Evolutionary conservation across 1,140 invertebrate genomes (phyloP).

Genomic region (Penaeus chinensis): DNA sequence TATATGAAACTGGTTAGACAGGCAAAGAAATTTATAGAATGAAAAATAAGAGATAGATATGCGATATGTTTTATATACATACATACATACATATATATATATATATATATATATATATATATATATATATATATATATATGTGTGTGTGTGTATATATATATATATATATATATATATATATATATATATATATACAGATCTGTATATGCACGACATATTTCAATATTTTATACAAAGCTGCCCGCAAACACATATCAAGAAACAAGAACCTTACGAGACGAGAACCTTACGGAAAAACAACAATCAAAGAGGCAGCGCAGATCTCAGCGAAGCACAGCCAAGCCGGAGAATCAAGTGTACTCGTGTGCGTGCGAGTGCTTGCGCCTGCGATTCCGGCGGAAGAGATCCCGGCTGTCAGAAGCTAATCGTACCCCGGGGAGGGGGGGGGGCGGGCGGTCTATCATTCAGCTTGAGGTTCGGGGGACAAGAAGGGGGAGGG

Average conservation of each 20-base stretch:
- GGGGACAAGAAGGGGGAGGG: too few relatives aligned
- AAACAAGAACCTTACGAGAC: background rate
- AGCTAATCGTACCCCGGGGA: too few relatives aligned
- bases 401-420: too few relatives aligned
- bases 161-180: background rate
- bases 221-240: background rate
- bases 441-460: too few relatives aligned
- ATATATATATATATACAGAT: slow-evolving; percentile 4
- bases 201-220: background rate
- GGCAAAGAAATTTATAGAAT: too few relatives aligned
- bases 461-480: too few relatives aligned
- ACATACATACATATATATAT: background rate
- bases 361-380: too few relatives aligned
- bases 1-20: too few relatives aligned
- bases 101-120: background rate
- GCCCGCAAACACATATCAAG: background rate
- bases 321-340: background rate
- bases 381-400: too few relatives aligned
- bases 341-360: too few relatives aligned
- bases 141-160: background rate
- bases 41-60: too few relatives aligned
- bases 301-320: background rate
- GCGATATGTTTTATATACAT: background rate
- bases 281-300: background rate
- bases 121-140: slow-evolving; percentile 7